Evolutionary conservation across 2,797 vertebrate genomes (phyloP).

Genomic region (Acanthopagrus latus): DNA sequence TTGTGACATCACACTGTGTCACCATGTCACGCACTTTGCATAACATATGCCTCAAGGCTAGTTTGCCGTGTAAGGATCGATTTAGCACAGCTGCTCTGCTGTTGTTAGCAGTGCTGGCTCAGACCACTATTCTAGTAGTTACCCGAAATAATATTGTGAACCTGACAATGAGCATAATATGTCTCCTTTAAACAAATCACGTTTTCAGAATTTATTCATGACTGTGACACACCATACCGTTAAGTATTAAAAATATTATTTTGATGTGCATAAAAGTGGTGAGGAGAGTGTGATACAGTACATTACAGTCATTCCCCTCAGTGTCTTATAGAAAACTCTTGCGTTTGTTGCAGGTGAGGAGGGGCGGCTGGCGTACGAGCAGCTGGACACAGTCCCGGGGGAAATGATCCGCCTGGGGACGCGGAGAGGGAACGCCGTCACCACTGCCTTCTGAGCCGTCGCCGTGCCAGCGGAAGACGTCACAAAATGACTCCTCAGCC

Average conservation of each 20-base stretch:
- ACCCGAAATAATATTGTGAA: too few species aligned
- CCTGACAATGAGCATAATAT: too few species aligned
- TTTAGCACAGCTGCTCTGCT: too few species aligned
- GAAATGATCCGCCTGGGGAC: conserved; percentile 88
- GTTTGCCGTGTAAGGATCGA: too few species aligned
- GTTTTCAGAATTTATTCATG: not conserved
- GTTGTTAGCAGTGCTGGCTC: too few species aligned
- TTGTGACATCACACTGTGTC: too few species aligned
- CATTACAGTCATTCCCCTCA: not conserved
- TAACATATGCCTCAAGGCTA: too few species aligned
- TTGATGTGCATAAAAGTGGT: not conserved
- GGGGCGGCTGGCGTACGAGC: conserved; percentile 94
- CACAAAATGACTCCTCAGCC: conserved; percentile 5
- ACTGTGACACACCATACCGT: not conserved
- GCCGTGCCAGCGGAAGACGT: conserved; percentile 25
- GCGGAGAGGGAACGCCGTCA: conserved; percentile 88
- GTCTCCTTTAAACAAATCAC: not conserved
- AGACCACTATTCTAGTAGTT: too few species aligned
- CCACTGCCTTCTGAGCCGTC: conserved; percentile 91
- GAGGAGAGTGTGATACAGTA: too few species aligned
- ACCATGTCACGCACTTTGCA: too few species aligned
- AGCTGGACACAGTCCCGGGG: conserved; percentile 91
- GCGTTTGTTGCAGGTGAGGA: conserved; percentile 89
- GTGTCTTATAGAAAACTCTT: not conserved
- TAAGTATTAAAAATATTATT: not conserved